Evolutionary conservation across 2,888 invertebrate species (phyloP).

Genomic region (Netelia fuscicornis): DNA sequence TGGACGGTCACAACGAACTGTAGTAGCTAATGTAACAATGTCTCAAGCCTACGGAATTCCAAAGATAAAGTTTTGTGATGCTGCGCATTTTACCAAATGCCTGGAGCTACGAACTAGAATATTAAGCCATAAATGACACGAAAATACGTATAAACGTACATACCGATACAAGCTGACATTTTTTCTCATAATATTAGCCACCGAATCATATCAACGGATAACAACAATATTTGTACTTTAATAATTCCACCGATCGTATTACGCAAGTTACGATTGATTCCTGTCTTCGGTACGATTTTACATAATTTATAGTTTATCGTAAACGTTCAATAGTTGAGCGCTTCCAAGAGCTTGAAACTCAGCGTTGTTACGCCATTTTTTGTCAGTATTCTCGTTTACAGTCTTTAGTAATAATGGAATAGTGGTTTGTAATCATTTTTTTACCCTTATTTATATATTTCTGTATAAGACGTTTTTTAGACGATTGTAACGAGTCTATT

Average conservation of each 20-base stretch:
- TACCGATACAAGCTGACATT: conserved; percentile 10
- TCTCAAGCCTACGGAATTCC: conserved; percentile 51
- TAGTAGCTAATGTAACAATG: conserved; percentile 27
- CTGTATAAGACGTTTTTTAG: conserved; percentile 10
- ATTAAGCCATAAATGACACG: conserved; percentile 15
- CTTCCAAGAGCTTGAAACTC: conserved; percentile 49
- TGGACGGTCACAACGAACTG: conserved; percentile 51
- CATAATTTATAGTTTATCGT: conserved; percentile 4
- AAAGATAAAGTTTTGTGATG: conserved; percentile 53
- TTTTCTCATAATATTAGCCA: conserved; percentile 22
- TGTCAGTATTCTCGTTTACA: conserved; percentile 31
- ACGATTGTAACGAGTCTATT: conserved; percentile 24
- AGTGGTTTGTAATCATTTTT: conserved; percentile 34
- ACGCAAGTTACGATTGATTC: conserved; percentile 14
- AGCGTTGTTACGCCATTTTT: conserved; percentile 37
- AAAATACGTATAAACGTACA: neutral
- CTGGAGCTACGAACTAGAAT: conserved; percentile 45
- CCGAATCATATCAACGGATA: conserved; percentile 22
- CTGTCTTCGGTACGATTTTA: neutral
- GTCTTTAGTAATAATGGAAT: conserved; percentile 6
- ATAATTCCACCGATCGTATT: conserved; percentile 34
- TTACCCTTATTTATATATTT: conserved; percentile 23
- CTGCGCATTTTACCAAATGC: conserved; percentile 51
- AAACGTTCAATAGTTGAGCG: conserved; percentile 39
- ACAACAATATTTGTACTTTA: conserved; percentile 50